These are phyloP conservation scores for Plebejus melissa DNA, from an alignment of 2,888 invertebrate genomes.

Conservation along the genomic window DNA sequence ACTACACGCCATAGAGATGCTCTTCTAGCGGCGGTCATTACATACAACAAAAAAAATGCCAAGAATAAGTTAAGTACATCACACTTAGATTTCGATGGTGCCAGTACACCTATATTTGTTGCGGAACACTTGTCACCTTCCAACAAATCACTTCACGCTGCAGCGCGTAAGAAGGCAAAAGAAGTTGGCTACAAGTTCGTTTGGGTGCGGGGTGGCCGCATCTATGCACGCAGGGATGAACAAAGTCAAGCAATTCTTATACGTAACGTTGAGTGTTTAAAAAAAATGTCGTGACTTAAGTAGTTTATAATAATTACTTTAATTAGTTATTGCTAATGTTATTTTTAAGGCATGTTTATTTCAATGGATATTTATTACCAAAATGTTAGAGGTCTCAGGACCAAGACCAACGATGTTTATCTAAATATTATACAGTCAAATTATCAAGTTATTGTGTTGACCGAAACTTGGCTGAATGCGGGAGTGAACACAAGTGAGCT, in stretches of 20 bases:
- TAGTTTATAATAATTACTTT: not conserved
- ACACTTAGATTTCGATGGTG: not conserved
- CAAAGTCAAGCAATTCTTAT: too few relatives aligned
- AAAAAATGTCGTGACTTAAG: not conserved
- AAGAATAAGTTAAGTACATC: slow-evolving; percentile 2
- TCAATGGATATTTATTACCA: slow-evolving; percentile 28
- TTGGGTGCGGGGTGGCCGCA: too few relatives aligned
- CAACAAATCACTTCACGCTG: too few relatives aligned
- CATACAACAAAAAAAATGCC: slow-evolving; percentile 9
- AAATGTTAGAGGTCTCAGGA: slow-evolving; percentile 17
- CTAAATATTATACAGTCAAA: too few relatives aligned
- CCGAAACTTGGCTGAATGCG: slow-evolving; percentile 6
- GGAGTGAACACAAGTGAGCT: slow-evolving; percentile 12
- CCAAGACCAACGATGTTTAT: too few relatives aligned
- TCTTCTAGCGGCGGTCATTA: not conserved
- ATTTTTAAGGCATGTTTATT: not conserved
- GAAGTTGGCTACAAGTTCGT: too few relatives aligned
- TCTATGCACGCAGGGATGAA: too few relatives aligned
- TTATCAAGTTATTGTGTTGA: not conserved
- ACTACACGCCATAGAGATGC: not conserved
- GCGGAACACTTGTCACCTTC: too few relatives aligned
- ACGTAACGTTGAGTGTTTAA: too few relatives aligned
- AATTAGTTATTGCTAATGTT: not conserved
- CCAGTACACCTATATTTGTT: too few relatives aligned
- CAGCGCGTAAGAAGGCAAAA: too few relatives aligned